Percentiles rank a stretch among this genome's conserved stretches.
Conservation (phyloP, 1,140 invertebrate genomes). For the Formica selysi region DNA sequence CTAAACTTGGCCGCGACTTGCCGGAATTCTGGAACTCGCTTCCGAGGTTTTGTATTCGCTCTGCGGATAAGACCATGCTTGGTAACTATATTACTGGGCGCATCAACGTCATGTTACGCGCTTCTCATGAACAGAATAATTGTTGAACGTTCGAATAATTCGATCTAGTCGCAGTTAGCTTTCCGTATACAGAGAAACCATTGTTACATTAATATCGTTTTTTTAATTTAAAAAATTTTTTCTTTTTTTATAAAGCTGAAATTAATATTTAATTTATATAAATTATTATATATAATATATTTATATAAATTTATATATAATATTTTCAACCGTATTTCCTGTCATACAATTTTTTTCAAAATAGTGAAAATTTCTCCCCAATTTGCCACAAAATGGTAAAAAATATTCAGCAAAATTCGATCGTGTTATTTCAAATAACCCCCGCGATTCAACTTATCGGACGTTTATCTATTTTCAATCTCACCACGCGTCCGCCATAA, state of each 20-base stretch:
- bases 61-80: constrained; percentile 41
- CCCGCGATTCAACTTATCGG: constrained; percentile 31
- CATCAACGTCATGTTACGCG: constrained; percentile 41
- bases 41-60: constrained; percentile 61
- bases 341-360: background rate
- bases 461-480: constrained; percentile 59
- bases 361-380: background rate
- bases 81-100: constrained; percentile 44
- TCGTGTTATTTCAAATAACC: background rate
- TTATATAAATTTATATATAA: too few relatives aligned
- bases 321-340: background rate
- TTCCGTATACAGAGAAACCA: background rate
- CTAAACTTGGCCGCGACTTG: constrained; percentile 63
- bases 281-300: too few relatives aligned
- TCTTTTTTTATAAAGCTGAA: background rate
- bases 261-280: too few relatives aligned
- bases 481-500: constrained; percentile 42
- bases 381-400: too few relatives aligned
- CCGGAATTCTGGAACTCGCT: constrained; percentile 62
- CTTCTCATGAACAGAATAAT: background rate
- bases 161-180: constrained; percentile 10
- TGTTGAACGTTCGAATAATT: constrained; percentile 44
- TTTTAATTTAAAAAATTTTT: background rate
- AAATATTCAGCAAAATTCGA: background rate
- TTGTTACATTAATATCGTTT: background rate